A percentile compares a stretch with the other conserved stretches of the same genome.
Evolutionary conservation across 30 jellyfish, hydroid and myxozoan genomes (phyloP).

Genomic region (Turritopsis dohrnii): DNA sequence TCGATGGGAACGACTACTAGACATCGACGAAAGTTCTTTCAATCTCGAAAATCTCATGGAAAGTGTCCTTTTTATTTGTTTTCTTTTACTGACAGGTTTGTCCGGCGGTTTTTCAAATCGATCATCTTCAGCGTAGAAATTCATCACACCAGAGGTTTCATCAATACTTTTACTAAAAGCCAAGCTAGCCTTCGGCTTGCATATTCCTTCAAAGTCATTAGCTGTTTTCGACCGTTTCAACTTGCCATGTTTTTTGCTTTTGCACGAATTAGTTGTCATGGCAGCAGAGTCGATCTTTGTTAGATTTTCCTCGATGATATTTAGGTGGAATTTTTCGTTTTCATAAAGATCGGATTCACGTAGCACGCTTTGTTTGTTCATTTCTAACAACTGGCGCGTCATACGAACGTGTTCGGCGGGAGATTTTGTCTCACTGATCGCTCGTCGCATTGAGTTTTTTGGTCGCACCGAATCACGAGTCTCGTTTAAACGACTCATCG

Average conservation of each 20-base stretch:
- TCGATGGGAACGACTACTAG: neutral
- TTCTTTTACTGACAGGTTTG: neutral
- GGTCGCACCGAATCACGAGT: neutral
- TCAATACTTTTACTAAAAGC: neutral
- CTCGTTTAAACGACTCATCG: neutral
- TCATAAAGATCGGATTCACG: constrained; percentile 1
- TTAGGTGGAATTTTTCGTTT: neutral
- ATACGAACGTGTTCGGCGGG: constrained; percentile 6
- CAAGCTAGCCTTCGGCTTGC: neutral
- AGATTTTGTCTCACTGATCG: neutral
- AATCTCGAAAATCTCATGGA: constrained; percentile 1
- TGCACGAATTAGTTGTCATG: neutral
- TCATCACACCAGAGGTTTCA: neutral
- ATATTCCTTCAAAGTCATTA: neutral
- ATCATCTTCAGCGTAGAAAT: neutral
- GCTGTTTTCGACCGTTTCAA: neutral
- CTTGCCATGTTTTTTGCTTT: neutral
- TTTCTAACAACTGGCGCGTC: neutral
- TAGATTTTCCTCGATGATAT: neutral
- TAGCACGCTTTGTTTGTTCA: neutral
- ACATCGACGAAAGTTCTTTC: neutral
- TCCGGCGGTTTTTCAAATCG: neutral
- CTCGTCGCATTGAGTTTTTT: neutral
- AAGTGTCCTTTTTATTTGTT: neutral
- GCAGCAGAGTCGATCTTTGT: neutral